A percentile compares a stretch with the other conserved stretches of the same genome.
Evolutionary conservation across 2,113 vertebrate genomes (phyloP).

Genomic region (Hemiprocne comata): DNA sequence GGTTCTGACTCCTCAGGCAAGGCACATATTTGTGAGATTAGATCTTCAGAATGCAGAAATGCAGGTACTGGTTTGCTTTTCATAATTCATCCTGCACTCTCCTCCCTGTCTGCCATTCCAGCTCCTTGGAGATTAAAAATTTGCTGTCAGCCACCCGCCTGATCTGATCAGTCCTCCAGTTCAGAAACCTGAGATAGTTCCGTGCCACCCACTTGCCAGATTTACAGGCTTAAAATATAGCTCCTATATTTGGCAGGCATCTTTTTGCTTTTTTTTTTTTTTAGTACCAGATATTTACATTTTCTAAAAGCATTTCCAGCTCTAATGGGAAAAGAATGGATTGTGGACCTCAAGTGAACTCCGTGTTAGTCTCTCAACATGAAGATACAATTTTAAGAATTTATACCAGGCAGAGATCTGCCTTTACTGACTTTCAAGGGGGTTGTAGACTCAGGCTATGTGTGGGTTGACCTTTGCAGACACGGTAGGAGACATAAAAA

Average conservation of each 20-base stretch:
- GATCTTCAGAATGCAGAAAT: constrained; percentile 19
- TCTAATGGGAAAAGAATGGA: background rate
- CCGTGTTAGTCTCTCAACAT: rapidly evolving
- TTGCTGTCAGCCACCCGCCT: rapidly evolving
- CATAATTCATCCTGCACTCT: background rate
- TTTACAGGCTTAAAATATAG: background rate
- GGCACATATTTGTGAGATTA: constrained; percentile 18
- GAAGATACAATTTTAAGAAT: background rate
- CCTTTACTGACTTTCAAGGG: background rate
- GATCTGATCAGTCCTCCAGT: rapidly evolving
- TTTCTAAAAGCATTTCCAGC: background rate
- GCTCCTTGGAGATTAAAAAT: background rate
- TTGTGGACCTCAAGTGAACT: background rate
- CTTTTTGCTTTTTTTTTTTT: background rate
- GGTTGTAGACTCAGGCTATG: background rate
- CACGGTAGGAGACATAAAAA: background rate
- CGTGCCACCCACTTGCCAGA: background rate
- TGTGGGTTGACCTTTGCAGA: background rate
- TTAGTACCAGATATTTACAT: background rate
- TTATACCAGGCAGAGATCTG: background rate
- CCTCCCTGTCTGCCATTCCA: background rate
- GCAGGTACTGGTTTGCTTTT: constrained; percentile 31
- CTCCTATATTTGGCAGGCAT: background rate
- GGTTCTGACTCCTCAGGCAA: constrained; percentile 1
- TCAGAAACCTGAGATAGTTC: background rate